A percentile compares a stretch with the other conserved stretches of the same genome.
phyloP scores from a whole-genome alignment of 2,797 vertebrate genomes.

The Mastacembelus armatus region DNA sequence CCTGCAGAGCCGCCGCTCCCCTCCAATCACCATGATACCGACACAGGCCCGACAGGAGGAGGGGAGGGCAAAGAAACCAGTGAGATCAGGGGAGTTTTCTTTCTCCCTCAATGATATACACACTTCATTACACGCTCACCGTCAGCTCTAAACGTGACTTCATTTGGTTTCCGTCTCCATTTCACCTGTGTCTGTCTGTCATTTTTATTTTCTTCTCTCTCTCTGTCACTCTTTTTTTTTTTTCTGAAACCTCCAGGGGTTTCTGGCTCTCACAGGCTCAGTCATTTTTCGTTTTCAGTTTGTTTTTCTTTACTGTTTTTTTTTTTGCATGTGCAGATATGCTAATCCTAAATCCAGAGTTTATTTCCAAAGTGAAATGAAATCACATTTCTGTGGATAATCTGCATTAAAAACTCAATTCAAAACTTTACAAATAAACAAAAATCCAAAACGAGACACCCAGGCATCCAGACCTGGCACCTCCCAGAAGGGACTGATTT shows the following conservation, averaged over 20 bases:
- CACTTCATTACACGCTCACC: background rate
- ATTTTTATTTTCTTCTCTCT: conserved; percentile 13
- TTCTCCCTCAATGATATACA: background rate
- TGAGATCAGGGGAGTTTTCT: background rate
- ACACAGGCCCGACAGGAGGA: conserved; percentile 46
- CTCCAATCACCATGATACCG: conserved; percentile 57
- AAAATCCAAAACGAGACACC: no score
- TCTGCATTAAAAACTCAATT: background rate
- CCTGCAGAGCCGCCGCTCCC: conserved; percentile 67
- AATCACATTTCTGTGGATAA: background rate
- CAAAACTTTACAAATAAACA: background rate
- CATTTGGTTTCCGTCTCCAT: conserved; percentile 13
- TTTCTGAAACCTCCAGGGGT: conserved; percentile 20
- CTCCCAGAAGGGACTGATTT: background rate
- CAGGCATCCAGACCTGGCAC: background rate
- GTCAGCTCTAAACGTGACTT: conserved; percentile 5
- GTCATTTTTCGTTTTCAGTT: background rate
- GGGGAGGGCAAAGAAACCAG: background rate
- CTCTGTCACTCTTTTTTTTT: background rate
- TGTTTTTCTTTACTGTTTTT: background rate
- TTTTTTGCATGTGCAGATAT: background rate
- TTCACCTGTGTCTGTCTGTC: conserved; percentile 28
- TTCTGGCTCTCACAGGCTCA: conserved; percentile 9
- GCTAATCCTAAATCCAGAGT: background rate
- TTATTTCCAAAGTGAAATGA: background rate